Percentiles rank a stretch among this genome's conserved stretches.
phyloP scores from a whole-genome alignment of 2,888 invertebrate species.

The Scelioninae gen. 2 region DNA sequence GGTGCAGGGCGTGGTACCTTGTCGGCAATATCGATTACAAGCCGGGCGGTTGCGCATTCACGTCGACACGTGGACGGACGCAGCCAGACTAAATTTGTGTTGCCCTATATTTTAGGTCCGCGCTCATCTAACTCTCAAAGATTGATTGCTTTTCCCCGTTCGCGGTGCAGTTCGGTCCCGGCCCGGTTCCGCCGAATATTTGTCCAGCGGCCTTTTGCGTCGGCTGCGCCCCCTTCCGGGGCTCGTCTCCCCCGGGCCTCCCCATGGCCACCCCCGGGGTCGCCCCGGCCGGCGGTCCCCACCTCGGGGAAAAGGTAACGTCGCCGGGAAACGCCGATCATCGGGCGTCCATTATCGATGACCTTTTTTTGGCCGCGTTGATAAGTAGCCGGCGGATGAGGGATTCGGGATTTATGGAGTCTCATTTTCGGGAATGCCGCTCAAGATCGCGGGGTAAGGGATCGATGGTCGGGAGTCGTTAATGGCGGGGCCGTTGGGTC shows the following conservation, averaged over 20 bases:
- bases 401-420: constrained; percentile 25
- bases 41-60: constrained; percentile 74
- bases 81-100: constrained; percentile 74
- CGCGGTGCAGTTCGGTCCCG: constrained; percentile 40
- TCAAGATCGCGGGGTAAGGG: too few species aligned
- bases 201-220: constrained; percentile 50
- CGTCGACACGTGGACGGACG: constrained; percentile 74
- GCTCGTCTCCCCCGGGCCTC: too few species aligned
- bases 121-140: constrained; percentile 75
- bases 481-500: too few species aligned
- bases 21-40: constrained; percentile 75
- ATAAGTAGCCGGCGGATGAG: constrained; percentile 21
- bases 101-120: constrained; percentile 74
- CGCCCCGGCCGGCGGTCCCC: not conserved
- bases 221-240: constrained; percentile 2
- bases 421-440: constrained; percentile 5
- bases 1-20: constrained; percentile 75
- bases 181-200: constrained; percentile 57
- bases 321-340: constrained; percentile 25
- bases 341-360: constrained; percentile 27
- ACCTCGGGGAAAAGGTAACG: too few species aligned
- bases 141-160: constrained; percentile 73
- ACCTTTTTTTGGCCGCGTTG: constrained; percentile 10
- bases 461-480: too few species aligned
- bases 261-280: not conserved